Conservation (phyloP, 2,797 vertebrate genomes). For the Coendou prehensilis region DNA sequence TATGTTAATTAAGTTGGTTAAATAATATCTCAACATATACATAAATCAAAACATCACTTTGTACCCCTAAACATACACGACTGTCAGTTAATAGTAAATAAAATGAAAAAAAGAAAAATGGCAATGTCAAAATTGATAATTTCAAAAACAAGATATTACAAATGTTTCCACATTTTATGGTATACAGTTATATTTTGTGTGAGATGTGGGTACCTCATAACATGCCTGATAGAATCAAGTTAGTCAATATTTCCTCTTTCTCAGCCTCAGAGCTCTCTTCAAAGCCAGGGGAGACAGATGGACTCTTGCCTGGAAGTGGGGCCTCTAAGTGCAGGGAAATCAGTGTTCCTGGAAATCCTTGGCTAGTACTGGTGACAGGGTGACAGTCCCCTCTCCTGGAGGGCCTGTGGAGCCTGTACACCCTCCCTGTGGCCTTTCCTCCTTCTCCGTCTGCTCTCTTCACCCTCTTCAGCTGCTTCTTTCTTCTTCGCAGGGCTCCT, state of each 20-base stretch:
- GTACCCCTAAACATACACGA: background rate
- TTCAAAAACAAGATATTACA: constrained; percentile 14
- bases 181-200: background rate
- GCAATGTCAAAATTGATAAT: background rate
- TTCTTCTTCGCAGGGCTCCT: background rate
- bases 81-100: background rate
- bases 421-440: background rate
- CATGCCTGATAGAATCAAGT: background rate
- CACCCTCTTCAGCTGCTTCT: background rate
- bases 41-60: background rate
- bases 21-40: background rate
- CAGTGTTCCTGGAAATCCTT: background rate
- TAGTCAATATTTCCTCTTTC: background rate
- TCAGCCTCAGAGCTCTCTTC: background rate
- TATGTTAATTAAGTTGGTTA: background rate
- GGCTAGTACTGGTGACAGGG: background rate
- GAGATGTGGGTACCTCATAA: background rate
- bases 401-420: background rate
- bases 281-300: background rate
- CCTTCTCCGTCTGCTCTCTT: background rate
- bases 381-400: background rate
- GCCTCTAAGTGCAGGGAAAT: no score
- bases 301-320: background rate
- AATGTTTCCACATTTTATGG: background rate
- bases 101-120: background rate